These are phyloP conservation scores for Caenorhabditis uteleia DNA, from an alignment of 2,888 invertebrate genomes.

Conservation along the genomic window DNA sequence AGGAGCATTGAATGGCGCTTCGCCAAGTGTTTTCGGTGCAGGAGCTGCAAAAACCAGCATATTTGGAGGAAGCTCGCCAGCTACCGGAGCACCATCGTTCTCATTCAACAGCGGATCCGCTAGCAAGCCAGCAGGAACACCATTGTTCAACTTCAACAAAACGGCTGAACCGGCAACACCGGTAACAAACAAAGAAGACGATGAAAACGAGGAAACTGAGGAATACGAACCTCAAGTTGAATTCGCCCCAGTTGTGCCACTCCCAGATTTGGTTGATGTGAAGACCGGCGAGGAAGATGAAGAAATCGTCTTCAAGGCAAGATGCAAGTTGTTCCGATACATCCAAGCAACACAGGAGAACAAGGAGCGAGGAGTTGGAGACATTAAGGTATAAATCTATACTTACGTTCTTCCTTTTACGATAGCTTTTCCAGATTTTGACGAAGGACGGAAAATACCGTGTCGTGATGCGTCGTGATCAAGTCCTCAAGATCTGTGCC, in stretches of 20 bases:
- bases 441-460: conserved; percentile 77
- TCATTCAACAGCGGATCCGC: conserved; percentile 9
- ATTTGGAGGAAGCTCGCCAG: conserved; percentile 32
- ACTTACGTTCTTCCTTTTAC: too few species aligned
- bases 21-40: conserved; percentile 27
- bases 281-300: conserved; percentile 69
- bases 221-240: conserved; percentile 62
- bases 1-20: conserved; percentile 20
- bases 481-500: conserved; percentile 72
- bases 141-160: conserved; percentile 27
- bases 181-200: conserved; percentile 14
- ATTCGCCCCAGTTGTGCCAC: conserved; percentile 66
- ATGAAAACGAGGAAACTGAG: conserved; percentile 38
- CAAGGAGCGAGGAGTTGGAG: conserved; percentile 73
- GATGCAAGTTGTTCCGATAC: conserved; percentile 71
- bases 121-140: conserved; percentile 8
- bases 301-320: conserved; percentile 68
- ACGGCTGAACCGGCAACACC: not conserved
- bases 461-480: conserved; percentile 89
- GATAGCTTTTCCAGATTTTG: too few species aligned
- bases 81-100: conserved; percentile 11
- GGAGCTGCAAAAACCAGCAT: conserved; percentile 13
- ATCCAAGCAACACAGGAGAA: conserved; percentile 65
- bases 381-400: conserved; percentile 73
- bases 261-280: conserved; percentile 67